Conservation (phyloP, 2,888 invertebrate genomes). For the Coelopa pilipes region DNA sequence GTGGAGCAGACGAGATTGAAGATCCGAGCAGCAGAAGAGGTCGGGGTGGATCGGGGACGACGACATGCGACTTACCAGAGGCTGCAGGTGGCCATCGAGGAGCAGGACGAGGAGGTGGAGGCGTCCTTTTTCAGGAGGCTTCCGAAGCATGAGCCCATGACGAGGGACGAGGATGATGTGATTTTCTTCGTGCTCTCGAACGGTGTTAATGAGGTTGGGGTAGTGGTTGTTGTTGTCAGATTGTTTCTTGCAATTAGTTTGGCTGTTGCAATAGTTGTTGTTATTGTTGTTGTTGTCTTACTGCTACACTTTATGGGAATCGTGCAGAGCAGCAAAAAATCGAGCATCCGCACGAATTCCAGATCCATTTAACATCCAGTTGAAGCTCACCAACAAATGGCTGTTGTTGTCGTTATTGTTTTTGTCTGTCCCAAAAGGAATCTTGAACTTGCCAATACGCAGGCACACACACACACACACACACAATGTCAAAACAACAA, state of each 20-base stretch:
- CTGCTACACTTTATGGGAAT: slow-evolving; percentile 30
- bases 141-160: slow-evolving; percentile 43
- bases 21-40: no score
- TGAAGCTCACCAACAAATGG: slow-evolving; percentile 21
- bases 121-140: slow-evolving; percentile 40
- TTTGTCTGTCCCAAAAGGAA: background rate
- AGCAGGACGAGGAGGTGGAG: slow-evolving; percentile 5
- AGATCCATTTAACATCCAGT: slow-evolving; percentile 31
- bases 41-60: background rate
- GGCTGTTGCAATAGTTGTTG: slow-evolving; percentile 14
- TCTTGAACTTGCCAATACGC: no score
- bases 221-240: background rate
- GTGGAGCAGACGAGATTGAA: no score
- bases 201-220: background rate
- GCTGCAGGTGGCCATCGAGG: slow-evolving; percentile 26
- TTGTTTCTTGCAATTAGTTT: background rate
- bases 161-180: background rate
- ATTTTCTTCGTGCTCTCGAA: slow-evolving; percentile 3
- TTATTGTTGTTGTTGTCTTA: slow-evolving; percentile 35
- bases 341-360: slow-evolving; percentile 16
- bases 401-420: slow-evolving; percentile 1
- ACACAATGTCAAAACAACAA: no score
- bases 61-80: slow-evolving; percentile 35
- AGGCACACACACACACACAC: no score
- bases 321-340: slow-evolving; percentile 28